Conservation (phyloP, 2,797 vertebrate species). For the Eremophila alpestris region DNA sequence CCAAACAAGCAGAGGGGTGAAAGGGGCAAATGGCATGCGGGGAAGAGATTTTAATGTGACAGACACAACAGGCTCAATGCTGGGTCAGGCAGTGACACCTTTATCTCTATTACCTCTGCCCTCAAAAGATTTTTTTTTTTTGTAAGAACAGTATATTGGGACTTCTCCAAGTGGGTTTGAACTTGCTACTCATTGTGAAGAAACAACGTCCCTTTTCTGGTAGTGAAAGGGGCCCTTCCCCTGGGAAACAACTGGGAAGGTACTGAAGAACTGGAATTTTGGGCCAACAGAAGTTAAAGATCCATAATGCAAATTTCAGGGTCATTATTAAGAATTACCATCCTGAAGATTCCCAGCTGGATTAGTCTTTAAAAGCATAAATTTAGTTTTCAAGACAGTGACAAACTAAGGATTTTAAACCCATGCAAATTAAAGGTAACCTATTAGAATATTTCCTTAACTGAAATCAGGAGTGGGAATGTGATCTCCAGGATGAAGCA, state of each 20-base stretch:
- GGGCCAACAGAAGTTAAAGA: background rate
- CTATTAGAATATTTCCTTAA: background rate
- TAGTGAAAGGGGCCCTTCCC: background rate
- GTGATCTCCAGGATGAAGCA: background rate
- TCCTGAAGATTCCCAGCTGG: background rate
- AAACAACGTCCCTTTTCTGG: background rate
- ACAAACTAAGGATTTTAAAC: background rate
- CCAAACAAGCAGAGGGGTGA: background rate
- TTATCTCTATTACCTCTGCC: background rate
- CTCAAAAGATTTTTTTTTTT: background rate
- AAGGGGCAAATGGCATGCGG: accelerated
- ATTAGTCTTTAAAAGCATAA: background rate
- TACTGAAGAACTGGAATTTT: background rate
- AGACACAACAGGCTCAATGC: background rate
- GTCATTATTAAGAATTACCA: background rate
- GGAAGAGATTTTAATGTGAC: background rate
- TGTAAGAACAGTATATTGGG: accelerated
- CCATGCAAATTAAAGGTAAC: background rate
- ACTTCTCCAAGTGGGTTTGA: background rate
- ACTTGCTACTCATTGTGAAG: background rate
- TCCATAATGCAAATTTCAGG: background rate
- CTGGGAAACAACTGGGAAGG: background rate
- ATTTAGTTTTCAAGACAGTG: background rate
- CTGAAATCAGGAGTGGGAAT: background rate
- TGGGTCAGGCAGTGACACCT: background rate